Base-by-base conservation (phyloP, 2,888 invertebrate species). In the Brachycybe producta region DNA sequence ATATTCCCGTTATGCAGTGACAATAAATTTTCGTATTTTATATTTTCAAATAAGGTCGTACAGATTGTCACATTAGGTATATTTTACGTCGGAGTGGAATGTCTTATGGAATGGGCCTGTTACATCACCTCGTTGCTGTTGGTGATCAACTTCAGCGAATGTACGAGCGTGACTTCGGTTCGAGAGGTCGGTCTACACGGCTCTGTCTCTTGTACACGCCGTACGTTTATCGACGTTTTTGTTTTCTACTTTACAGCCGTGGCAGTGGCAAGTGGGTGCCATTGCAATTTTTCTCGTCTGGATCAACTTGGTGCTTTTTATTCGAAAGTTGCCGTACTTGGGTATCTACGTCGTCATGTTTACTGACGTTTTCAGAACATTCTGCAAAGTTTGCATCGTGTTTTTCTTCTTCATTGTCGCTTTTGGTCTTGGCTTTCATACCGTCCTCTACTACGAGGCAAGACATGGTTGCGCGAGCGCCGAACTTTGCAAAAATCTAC, bases 261-360 rank as follows among this genome's bases (percentile, higher is more conserved):
- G 70, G 70, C 71, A 72, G 58, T 72, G 71, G 71, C 60, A 67
- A 46, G 54, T 71, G n/a, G 72, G 71, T 5, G 65, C 70, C 0
- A 59, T 68, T 3, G 62, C 67, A 11, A 64, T 72, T 17, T 71
- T 72, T 58, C 57, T 70, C 51, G 67, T 68, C 0, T 73, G 61
- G 68, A 59, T 67, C 45, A 64, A 65, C 51, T 55, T 68, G 7
- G 55, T 67, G 4, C 59, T 68, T 47, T 64, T 66, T 55, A 60
- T 67, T 47, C 57, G 65, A 43, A 65, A 65, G 51, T 59, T 68
- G 44, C 67, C 67, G 1, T 56, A 58, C 38, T 56, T 65, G 15
- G 67, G 67, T 34, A 65, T 69, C 51, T 68, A 66, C 57, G 65
- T 67, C 21, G 65, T 68, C 28, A 68, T 69, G 67, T 65, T 67